These are phyloP conservation scores for Lepeophtheirus salmonis DNA, from an alignment of 1,140 invertebrate species.

Conservation along the genomic window DNA sequence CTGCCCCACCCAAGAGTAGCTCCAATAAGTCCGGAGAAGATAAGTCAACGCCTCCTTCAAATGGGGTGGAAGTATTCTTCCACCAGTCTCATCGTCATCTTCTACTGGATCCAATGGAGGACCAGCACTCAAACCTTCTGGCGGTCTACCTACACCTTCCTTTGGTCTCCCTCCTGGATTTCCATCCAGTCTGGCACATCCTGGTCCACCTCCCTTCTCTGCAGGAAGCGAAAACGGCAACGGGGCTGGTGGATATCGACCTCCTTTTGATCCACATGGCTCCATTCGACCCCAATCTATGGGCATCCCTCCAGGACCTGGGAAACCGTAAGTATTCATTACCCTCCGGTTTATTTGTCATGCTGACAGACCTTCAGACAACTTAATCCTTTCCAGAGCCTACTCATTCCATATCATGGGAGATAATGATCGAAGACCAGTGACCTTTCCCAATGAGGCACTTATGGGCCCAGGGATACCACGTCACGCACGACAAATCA, in stretches of 20 bases:
- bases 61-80: too few species aligned
- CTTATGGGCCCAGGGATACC: slow-evolving; percentile 78
- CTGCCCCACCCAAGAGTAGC: neutral
- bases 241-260: neutral
- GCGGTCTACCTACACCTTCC: neutral
- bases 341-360: too few species aligned
- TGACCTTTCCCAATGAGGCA: slow-evolving; percentile 83
- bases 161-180: slow-evolving; percentile 6
- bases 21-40: neutral
- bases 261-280: slow-evolving; percentile 7
- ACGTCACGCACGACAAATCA: slow-evolving; percentile 66
- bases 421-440: slow-evolving; percentile 58
- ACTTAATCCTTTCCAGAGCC: slow-evolving; percentile 29
- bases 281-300: neutral
- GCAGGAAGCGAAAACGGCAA: neutral
- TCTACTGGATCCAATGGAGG: neutral
- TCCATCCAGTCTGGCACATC: neutral
- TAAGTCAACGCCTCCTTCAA: neutral
- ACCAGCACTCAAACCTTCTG: neutral
- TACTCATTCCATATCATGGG: slow-evolving; percentile 42
- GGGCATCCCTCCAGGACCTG: neutral
- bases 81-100: neutral
- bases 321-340: slow-evolving; percentile 10
- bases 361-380: neutral
- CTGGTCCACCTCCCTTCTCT: neutral